Base-by-base conservation (phyloP, 1,140 invertebrate species). In the Eueides isabella region DNA sequence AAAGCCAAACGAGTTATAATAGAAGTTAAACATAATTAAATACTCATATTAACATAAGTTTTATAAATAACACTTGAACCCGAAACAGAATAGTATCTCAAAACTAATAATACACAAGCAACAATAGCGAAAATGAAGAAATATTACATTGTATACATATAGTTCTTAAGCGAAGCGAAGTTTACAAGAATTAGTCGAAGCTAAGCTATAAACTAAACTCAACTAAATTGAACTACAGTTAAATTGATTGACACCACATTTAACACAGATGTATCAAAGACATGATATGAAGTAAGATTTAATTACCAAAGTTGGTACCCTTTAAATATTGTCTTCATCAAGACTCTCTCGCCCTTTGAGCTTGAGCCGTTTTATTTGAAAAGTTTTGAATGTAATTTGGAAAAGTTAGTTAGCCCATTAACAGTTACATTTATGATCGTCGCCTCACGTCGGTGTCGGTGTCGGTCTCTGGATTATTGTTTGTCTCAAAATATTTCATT, bases 271-370 rank as follows among this genome's bases (percentile, higher is more conserved):
- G 77, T 78, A 79, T 81, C 82, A 79, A 81, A 84, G 81, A 82
- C 80, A 84, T 77, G 85, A 84, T 83, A 85, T 86, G 86, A 78
- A 78, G 74, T 80, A 75, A 83, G 81, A 88, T 87, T 90, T 88
- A 88, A 90, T 90, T 89, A 88, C 79, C 70, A 71, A 84, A 90
- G 83, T 90, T 87, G 72, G 72, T 78, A 75, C 78, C 82, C 85
- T 85, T 83, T 85, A 84, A 90, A 90, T 89, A 89, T 90, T 89
- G 86, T 90, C 87, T 89, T 90, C 86, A 88, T 89, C 87, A 87
- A 86, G 84, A 64, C 35, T 66, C 76, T 67, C 41, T 67, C 77
- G 82, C 83, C 85, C 85, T 88, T 88, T 87, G 84, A 85, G 80
- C 72, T 69, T 19, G 41, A 44, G 41, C 6, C 78, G 81, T 90